Conservation (phyloP, 2,113 vertebrate genomes). For the Xiphorhynchus elegans region DNA sequence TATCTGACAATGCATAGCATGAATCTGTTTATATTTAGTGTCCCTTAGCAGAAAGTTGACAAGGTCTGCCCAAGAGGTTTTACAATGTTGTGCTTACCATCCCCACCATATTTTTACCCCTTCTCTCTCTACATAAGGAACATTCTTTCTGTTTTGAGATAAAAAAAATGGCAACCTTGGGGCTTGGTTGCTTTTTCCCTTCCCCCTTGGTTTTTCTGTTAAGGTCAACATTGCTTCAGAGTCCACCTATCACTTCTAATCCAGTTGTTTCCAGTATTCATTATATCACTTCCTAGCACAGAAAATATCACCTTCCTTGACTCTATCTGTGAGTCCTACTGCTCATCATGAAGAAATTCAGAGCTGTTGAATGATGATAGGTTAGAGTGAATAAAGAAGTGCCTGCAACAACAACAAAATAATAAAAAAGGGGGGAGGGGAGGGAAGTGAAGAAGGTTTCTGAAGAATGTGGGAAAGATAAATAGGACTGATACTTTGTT, state of each 20-base stretch:
- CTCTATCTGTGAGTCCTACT: constrained; percentile 78
- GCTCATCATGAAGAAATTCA: constrained; percentile 83
- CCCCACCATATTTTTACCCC: fast-evolving
- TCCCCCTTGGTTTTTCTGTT: constrained; percentile 18
- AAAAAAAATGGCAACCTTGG: background rate
- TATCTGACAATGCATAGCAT: background rate
- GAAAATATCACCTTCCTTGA: constrained; percentile 73
- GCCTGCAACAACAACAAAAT: constrained; percentile 85
- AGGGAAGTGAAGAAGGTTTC: constrained; percentile 59
- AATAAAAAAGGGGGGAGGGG: background rate
- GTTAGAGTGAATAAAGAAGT: constrained; percentile 83
- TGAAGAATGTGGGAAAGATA: constrained; percentile 90
- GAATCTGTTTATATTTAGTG: background rate
- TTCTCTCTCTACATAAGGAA: background rate
- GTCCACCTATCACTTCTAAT: constrained; percentile 28
- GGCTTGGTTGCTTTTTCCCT: background rate
- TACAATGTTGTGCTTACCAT: background rate
- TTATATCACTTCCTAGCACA: constrained; percentile 60
- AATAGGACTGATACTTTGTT: constrained; percentile 93
- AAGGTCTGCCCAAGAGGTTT: background rate
- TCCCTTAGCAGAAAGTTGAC: background rate
- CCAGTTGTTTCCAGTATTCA: constrained; percentile 11
- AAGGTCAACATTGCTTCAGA: constrained; percentile 45
- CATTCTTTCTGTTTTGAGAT: background rate
- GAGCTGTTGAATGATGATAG: constrained; percentile 84